Evolutionary conservation across 2,797 vertebrate genomes (phyloP).

Genomic region (Ceryle rudis): DNA sequence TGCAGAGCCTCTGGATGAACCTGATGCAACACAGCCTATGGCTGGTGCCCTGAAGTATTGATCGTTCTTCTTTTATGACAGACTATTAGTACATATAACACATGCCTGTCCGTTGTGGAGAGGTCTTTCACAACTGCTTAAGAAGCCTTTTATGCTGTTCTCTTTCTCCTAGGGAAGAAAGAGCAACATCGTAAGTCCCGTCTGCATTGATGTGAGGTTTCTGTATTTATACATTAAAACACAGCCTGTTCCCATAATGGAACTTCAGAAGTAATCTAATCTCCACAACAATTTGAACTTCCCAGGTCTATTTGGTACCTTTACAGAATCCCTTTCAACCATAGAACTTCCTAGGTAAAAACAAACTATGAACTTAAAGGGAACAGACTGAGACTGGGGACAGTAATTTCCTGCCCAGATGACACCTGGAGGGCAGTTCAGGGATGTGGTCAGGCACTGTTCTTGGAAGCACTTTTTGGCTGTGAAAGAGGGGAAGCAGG

Average conservation of each 20-base stretch:
- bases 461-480: neutral
- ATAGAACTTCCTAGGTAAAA: neutral
- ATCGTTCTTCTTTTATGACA: neutral
- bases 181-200: neutral
- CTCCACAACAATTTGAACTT: neutral
- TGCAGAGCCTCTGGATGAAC: neutral
- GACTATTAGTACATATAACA: neutral
- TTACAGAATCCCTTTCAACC: neutral
- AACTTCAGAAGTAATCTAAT: neutral
- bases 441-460: rapidly evolving
- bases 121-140: neutral
- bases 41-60: neutral
- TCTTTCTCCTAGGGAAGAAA: neutral
- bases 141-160: neutral
- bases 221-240: neutral
- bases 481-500: neutral
- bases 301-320: neutral
- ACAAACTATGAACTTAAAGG: neutral
- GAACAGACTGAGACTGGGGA: neutral
- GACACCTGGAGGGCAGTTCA: neutral
- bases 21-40: neutral
- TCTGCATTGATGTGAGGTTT: neutral
- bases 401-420: neutral
- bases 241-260: neutral
- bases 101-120: neutral